These are phyloP conservation scores for Spisula solida DNA, from an alignment of 2,888 invertebrate species.

Conservation along the genomic window DNA sequence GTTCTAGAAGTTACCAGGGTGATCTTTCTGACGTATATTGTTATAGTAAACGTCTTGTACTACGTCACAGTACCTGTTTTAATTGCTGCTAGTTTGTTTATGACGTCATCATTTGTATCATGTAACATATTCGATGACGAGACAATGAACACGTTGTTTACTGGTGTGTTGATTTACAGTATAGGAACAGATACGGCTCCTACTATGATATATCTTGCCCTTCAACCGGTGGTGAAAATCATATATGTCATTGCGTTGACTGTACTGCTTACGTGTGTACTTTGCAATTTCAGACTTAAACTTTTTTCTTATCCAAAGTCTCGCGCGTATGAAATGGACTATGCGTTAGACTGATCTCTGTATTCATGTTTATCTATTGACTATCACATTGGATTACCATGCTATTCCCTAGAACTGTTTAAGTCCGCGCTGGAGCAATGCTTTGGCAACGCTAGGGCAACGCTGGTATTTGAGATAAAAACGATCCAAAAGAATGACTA, in stretches of 20 bases:
- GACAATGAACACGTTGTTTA: background rate
- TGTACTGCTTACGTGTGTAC: background rate
- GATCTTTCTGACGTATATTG: background rate
- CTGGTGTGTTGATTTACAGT: background rate
- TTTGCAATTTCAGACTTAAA: background rate
- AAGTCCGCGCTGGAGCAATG: too few relatives aligned
- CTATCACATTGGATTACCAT: background rate
- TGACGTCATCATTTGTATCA: background rate
- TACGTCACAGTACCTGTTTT: background rate
- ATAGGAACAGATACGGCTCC: background rate
- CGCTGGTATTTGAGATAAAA: too few relatives aligned
- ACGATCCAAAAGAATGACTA: too few relatives aligned
- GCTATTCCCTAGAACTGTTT: too few relatives aligned
- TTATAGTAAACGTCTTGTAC: background rate
- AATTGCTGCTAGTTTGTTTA: background rate
- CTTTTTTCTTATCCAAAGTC: background rate
- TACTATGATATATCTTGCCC: background rate
- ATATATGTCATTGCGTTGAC: background rate
- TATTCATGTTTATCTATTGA: background rate
- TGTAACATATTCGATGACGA: background rate
- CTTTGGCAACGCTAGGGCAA: too few relatives aligned
- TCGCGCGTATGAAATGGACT: background rate
- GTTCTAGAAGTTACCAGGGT: background rate
- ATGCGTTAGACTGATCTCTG: background rate
- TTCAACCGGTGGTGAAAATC: background rate